These are phyloP conservation scores for Procambarus clarkii DNA, from an alignment of 1,140 invertebrate genomes.

Conservation along the genomic window DNA sequence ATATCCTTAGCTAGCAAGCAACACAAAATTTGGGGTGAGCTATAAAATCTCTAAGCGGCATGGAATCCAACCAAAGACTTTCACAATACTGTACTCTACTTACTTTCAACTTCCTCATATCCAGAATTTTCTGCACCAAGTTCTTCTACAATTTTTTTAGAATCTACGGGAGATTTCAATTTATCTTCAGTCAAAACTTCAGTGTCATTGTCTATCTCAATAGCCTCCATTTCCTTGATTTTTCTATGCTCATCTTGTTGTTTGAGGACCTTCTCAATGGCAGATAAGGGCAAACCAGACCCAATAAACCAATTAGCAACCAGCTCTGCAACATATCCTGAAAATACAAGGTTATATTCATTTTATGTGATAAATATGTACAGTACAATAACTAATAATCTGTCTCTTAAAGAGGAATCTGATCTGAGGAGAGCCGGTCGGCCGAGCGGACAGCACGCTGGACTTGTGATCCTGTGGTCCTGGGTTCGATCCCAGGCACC, in stretches of 20 bases:
- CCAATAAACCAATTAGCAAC: constrained; percentile 66
- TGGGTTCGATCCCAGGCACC: no score
- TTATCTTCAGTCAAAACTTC: constrained; percentile 2
- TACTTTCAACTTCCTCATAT: not conserved
- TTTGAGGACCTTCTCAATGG: constrained; percentile 15
- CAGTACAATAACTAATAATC: no score
- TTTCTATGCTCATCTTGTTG: constrained; percentile 22
- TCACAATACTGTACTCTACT: not conserved
- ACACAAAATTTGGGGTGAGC: no score
- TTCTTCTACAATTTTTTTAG: not conserved
- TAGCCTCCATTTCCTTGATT: not conserved
- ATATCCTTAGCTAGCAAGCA: no score
- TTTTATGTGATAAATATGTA: no score
- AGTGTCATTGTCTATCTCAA: not conserved
- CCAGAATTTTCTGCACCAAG: not conserved
- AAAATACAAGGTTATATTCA: not conserved
- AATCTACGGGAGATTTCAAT: not conserved
- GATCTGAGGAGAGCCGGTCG: no score
- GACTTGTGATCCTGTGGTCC: no score
- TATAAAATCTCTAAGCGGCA: no score
- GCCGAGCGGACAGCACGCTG: no score
- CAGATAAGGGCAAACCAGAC: constrained; percentile 30
- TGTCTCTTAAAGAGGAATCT: no score
- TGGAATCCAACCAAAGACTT: not conserved
- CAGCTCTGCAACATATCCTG: constrained; percentile 63